Conservation (phyloP, 2,797 vertebrate genomes). For the Nannoperca obscura region DNA sequence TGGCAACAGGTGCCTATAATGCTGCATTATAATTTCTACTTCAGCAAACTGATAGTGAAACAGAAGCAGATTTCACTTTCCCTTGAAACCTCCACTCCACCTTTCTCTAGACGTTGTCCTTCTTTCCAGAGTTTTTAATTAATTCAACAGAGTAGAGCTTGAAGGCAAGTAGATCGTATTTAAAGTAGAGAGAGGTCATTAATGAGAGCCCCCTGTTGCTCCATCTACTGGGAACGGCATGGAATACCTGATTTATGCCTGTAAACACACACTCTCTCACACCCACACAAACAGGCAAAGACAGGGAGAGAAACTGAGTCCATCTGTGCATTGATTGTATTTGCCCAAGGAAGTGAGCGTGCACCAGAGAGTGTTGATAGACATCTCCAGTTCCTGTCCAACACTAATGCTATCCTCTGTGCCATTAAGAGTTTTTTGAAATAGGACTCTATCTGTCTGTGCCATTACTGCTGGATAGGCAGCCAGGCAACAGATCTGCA, state of each 20-base stretch:
- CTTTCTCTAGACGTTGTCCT: slow-evolving; percentile 38
- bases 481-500: slow-evolving; percentile 33
- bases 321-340: slow-evolving; percentile 62
- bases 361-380: slow-evolving; percentile 57
- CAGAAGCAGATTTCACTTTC: slow-evolving; percentile 38
- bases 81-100: slow-evolving; percentile 16
- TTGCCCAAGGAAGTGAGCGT: slow-evolving; percentile 64
- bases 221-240: slow-evolving; percentile 50
- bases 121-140: slow-evolving; percentile 60
- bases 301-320: slow-evolving; percentile 42
- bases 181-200: slow-evolving; percentile 62
- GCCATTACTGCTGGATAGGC: slow-evolving; percentile 27
- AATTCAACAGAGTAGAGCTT: slow-evolving; percentile 54
- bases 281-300: slow-evolving; percentile 42
- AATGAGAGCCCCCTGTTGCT: slow-evolving; percentile 57
- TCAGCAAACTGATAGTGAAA: slow-evolving; percentile 45
- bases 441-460: slow-evolving; percentile 63
- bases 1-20: slow-evolving; percentile 50
- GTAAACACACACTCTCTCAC: slow-evolving; percentile 33
- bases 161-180: slow-evolving; percentile 62
- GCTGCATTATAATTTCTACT: slow-evolving; percentile 50
- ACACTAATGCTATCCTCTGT: slow-evolving; percentile 53
- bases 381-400: slow-evolving; percentile 62
- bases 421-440: slow-evolving; percentile 58
- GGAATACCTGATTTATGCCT: slow-evolving; percentile 51